phyloP scores from a whole-genome alignment of 2,113 vertebrate species.

The Empidonax traillii region DNA sequence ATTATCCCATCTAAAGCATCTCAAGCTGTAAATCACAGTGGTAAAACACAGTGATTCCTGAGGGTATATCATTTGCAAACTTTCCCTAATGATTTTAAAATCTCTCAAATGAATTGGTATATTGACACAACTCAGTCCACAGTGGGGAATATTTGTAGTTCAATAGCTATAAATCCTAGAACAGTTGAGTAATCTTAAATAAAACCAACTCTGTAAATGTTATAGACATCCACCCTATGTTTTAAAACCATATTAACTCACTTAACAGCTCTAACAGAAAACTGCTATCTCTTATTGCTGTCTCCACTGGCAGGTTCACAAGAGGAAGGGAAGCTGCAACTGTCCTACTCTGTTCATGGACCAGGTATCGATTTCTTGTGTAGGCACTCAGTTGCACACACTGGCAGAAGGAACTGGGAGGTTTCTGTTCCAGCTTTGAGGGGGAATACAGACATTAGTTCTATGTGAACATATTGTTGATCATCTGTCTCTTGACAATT shows the following conservation, averaged over 20 bases:
- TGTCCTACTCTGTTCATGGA: not conserved
- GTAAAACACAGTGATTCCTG: constrained; percentile 56
- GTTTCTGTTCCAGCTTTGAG: not conserved
- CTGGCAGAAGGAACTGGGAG: not conserved
- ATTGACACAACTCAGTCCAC: constrained; percentile 67
- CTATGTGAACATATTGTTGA: not conserved
- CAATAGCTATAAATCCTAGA: constrained; percentile 40
- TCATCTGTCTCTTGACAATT: not conserved
- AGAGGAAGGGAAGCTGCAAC: not conserved
- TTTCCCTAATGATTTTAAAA: constrained; percentile 72
- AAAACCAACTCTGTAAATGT: constrained; percentile 21
- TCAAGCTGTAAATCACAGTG: constrained; percentile 65
- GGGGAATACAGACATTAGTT: not conserved
- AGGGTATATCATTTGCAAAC: constrained; percentile 45
- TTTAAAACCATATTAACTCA: constrained; percentile 1
- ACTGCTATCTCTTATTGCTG: not conserved
- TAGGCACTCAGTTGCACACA: not conserved
- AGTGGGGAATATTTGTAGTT: constrained; percentile 70
- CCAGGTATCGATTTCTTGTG: not conserved
- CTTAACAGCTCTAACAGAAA: constrained; percentile 42
- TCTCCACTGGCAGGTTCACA: not conserved
- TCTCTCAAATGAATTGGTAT: constrained; percentile 70
- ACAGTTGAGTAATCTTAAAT: constrained; percentile 37
- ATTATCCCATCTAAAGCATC: constrained; percentile 60
- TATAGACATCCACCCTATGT: not conserved